Evolutionary conservation across 2,797 vertebrate species (phyloP), one percentile per base, ranked within the genome.

Genomic region (Limnodromus scolopaceus): DNA sequence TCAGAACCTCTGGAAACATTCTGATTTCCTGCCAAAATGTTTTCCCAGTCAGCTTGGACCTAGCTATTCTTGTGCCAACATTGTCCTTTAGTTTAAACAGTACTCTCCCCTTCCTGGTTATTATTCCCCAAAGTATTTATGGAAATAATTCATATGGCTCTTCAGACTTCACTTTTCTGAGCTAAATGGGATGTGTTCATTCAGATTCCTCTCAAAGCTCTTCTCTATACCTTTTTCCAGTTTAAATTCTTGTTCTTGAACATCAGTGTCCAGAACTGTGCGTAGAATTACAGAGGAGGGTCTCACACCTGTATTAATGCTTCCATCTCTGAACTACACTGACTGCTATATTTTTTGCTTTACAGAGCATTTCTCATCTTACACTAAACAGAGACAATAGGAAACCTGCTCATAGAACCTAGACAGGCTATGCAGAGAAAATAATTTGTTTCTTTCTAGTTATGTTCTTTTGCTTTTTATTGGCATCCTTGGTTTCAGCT

Each of bases 71-170:
- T 71, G 46, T 79, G 91, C 90, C 90, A 96, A 79, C 83, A 91
- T 86, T 96, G 92, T 91, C 81, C 89, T 92, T 74, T n/a, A 81
- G 45, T 75, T 96, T 80, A 88, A 94, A 72, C 36, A 89, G 81
- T 57, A 95, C 51, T 85, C 38, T 81, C 88, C 77, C 77, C 68
- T 87, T 95, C 66, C 91, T 25, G 58, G 86, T 80, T 84, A 92
- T 91, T 94, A 94, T 87, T 89, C 49, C 45, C 39, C 25, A 2
- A 57, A 74, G 66, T 79, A 93, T 94, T 95, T 96, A 92, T 19
- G 93, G 77, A 82, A 90, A 64, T 61, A 92, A 87, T 70, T 51
- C 12, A 3, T n/a, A 46, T 36, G 82, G 23, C 49, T 85, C 64
- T 68, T 65, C 80, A 93, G 86, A 78, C 34, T 78, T 79, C 30